These are phyloP conservation scores for Empidonax traillii DNA, from an alignment of 2,113 vertebrate genomes.

Conservation along the genomic window DNA sequence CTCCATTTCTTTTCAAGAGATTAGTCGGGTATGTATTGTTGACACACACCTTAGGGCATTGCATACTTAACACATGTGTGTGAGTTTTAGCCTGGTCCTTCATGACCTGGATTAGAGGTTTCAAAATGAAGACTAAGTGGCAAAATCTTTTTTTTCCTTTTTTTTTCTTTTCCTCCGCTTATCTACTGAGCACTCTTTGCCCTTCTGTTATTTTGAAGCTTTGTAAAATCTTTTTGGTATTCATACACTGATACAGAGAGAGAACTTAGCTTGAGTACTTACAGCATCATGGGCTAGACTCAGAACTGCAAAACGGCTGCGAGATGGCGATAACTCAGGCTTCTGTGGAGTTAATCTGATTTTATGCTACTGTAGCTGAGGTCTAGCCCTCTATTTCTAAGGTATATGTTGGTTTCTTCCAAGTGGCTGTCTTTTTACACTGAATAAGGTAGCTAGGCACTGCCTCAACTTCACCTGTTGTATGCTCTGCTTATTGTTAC, in stretches of 20 bases:
- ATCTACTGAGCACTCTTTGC: not conserved
- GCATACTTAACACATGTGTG: not conserved
- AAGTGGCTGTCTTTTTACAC: not conserved
- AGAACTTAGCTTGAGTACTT: not conserved
- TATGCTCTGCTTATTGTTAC: not conserved
- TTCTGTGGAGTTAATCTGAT: conserved; percentile 10
- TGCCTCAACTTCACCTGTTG: not conserved
- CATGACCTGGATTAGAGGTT: conserved; percentile 21
- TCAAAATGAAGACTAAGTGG: not conserved
- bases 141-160: not conserved
- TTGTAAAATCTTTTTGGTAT: not conserved
- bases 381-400: conserved; percentile 6
- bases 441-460: not conserved
- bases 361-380: conserved; percentile 14
- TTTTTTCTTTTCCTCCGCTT: not conserved
- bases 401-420: not conserved
- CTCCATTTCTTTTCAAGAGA: conserved; percentile 40
- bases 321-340: not conserved
- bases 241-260: not conserved
- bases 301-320: not conserved
- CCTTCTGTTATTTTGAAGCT: conserved; percentile 11
- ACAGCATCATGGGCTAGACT: not conserved
- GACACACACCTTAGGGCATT: conserved; percentile 63
- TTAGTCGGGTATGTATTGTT: conserved; percentile 55
- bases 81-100: conserved; percentile 2